Percentiles rank a stretch among this genome's conserved stretches.
Evolutionary conservation across 2,113 vertebrate genomes (phyloP).

Genomic region (Ochotona princeps): DNA sequence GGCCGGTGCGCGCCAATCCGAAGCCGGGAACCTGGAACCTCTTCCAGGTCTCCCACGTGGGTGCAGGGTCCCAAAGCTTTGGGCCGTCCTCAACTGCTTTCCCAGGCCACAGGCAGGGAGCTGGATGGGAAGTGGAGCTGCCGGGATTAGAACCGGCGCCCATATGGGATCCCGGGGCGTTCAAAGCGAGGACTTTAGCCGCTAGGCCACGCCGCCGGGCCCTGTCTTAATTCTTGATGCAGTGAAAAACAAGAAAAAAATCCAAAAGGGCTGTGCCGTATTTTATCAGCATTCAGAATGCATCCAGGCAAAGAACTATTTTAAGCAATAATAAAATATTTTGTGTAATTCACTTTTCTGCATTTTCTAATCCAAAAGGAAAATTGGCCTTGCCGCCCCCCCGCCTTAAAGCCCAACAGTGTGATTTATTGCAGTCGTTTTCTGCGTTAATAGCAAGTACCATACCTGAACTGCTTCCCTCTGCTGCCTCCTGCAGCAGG

Average conservation of each 20-base stretch:
- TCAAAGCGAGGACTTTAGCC: too few relatives aligned
- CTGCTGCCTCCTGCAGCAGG: conserved; percentile 46
- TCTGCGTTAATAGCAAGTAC: neutral
- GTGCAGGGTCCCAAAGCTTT: too few relatives aligned
- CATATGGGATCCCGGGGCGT: too few relatives aligned
- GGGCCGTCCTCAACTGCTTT: too few relatives aligned
- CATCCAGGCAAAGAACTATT: conserved; percentile 15
- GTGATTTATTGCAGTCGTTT: conserved; percentile 29
- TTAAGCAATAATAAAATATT: conserved; percentile 47
- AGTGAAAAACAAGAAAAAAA: conserved; percentile 16
- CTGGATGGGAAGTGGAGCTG: too few relatives aligned
- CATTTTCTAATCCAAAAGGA: conserved; percentile 38
- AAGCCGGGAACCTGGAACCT: too few relatives aligned
- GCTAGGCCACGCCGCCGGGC: too few relatives aligned
- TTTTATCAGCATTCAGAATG: conserved; percentile 33
- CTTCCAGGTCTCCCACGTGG: too few relatives aligned
- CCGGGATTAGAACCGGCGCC: too few relatives aligned
- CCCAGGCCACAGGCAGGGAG: too few relatives aligned
- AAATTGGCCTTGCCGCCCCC: conserved; percentile 31
- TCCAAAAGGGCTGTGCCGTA: neutral
- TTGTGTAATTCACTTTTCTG: conserved; percentile 52
- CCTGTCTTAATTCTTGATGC: conserved; percentile 16
- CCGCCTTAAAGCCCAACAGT: conserved; percentile 25
- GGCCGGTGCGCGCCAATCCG: too few relatives aligned
- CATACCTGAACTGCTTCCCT: conserved; percentile 33